Evolutionary conservation across 2,888 invertebrate genomes (phyloP), one percentile per base, ranked within the genome.

Genomic region (Mythimna pallens): DNA sequence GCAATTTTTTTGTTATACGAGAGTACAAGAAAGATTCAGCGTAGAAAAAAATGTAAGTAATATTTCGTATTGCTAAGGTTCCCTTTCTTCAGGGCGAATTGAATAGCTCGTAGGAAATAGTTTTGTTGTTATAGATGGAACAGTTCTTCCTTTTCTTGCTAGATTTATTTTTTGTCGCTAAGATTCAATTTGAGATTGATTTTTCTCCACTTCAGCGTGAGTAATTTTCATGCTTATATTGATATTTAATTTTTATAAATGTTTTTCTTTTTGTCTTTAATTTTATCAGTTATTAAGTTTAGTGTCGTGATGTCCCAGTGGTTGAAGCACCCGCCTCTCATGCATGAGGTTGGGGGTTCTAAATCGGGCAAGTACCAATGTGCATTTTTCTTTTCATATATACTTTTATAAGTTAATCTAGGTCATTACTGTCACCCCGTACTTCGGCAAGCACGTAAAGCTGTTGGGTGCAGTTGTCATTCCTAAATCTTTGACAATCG

Each of bases 21-120:
- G 59, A 61, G 61, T 64, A 76, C 66, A 72, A 80, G 71, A 65
- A 54, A 66, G 62, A 57, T 65, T 77, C 78, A 34, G 25, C 65
- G 62, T 20, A 47, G 70, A 64, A 81, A 81, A 76, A 78, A 81
- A 77, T 77, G 77, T 71, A 73, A 81, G 78, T 73, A 78, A 73
- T 81, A 81, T 81, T 81, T 78, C 62, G 73, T 81, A 78, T 81
- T 81, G 68, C 73, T 67, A 52, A 63, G 73, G 65, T 70, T 67
- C 40, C 54, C 8, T 76, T 73, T 80, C 81, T 80, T 80, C 57
- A 80, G 43, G 47, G 55, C 9, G 75, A 70, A 69, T 71, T 81
- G 81, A 78, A 80, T 81, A 67, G 73, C 65, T 73, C 58, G 25
- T 67, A 65, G 67, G 57, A 72, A 80, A 78, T 78, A 62, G 65